A percentile compares a stretch with the other conserved stretches of the same genome.
These are phyloP conservation scores for Cheilosia soror DNA, from an alignment of 2,888 invertebrate genomes.

Conservation along the genomic window DNA sequence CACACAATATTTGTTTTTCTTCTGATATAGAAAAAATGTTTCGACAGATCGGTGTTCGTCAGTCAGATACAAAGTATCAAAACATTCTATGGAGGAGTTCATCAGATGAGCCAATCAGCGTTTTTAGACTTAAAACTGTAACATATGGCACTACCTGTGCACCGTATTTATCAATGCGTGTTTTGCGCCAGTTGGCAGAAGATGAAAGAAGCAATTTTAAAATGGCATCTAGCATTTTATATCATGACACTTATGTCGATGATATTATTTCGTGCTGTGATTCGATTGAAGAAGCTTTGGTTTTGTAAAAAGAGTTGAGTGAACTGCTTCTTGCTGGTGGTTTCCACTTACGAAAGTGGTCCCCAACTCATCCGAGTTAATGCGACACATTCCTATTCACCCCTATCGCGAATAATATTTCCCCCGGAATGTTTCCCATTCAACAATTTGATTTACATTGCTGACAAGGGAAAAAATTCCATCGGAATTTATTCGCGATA, in stretches of 20 bases:
- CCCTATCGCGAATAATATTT: too few relatives aligned
- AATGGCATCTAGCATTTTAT: neutral
- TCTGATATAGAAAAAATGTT: slow-evolving; percentile 14
- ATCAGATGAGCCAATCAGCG: neutral
- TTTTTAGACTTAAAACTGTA: neutral
- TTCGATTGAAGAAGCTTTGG: slow-evolving; percentile 12
- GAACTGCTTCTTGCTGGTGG: neutral
- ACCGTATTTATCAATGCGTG: neutral
- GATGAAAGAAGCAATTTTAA: neutral
- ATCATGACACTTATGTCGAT: slow-evolving; percentile 9
- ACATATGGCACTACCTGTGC: too few relatives aligned
- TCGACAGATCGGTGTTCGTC: neutral
- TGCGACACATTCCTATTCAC: slow-evolving; percentile 28
- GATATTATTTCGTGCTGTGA: neutral
- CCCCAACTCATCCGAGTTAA: slow-evolving; percentile 14
- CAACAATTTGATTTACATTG: too few relatives aligned
- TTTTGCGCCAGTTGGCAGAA: neutral
- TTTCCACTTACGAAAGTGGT: slow-evolving; percentile 29
- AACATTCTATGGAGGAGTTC: slow-evolving; percentile 1
- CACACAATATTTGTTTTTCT: neutral
- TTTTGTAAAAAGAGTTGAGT: neutral
- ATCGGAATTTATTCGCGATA: too few relatives aligned
- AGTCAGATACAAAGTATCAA: neutral
- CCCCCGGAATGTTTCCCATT: too few relatives aligned
- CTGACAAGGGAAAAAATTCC: too few relatives aligned